Evolutionary conservation across 2,888 invertebrate species (phyloP).

Genomic region (Podotricha telesiphe): DNA sequence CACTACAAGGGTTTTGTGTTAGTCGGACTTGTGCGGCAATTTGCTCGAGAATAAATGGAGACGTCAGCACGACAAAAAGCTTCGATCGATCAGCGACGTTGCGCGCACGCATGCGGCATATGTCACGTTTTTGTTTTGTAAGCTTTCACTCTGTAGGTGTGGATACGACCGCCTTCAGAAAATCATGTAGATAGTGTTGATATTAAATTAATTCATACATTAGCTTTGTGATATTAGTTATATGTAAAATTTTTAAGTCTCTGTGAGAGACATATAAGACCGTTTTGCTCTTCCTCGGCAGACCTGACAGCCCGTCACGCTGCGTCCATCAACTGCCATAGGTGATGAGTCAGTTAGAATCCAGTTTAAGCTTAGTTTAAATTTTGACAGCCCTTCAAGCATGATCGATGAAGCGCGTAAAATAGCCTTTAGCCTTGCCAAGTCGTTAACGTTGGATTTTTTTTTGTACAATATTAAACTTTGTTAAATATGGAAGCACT

Average conservation of each 20-base stretch:
- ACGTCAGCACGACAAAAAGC: slow-evolving; percentile 80
- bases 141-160: slow-evolving; percentile 20
- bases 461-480: slow-evolving; percentile 7
- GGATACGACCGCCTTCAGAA: slow-evolving; percentile 25
- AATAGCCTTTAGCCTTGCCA: slow-evolving; percentile 67
- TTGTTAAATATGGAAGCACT: slow-evolving; percentile 1
- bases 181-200: slow-evolving; percentile 6
- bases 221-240: neutral
- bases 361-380: slow-evolving; percentile 51
- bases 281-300: slow-evolving; percentile 48
- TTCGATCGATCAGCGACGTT: slow-evolving; percentile 73
- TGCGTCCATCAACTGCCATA: slow-evolving; percentile 74
- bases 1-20: slow-evolving; percentile 67
- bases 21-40: slow-evolving; percentile 61
- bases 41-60: slow-evolving; percentile 79
- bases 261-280: slow-evolving; percentile 42
- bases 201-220: neutral
- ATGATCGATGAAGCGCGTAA: slow-evolving; percentile 56
- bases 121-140: slow-evolving; percentile 35
- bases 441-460: slow-evolving; percentile 52
- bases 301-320: slow-evolving; percentile 62
- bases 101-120: slow-evolving; percentile 60
- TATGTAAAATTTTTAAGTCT: neutral
- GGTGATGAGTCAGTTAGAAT: slow-evolving; percentile 58
- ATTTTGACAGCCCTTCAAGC: slow-evolving; percentile 51